A percentile compares a stretch with the other conserved stretches of the same genome.
Conservation (phyloP, 2,113 vertebrate species). For the Melanotaenia duboulayi region DNA sequence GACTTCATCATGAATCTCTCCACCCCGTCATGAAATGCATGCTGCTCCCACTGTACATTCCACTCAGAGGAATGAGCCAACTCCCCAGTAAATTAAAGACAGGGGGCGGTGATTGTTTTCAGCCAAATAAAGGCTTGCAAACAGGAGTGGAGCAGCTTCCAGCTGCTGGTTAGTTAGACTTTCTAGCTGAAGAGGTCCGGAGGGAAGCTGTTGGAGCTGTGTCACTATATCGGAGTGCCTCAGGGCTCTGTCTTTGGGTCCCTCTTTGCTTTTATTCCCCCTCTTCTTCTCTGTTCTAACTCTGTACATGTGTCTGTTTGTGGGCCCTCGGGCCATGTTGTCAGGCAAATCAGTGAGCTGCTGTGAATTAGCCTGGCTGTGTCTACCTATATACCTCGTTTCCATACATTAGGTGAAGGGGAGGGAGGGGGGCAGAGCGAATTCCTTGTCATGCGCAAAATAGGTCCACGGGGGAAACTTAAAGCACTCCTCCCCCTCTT, state of each 20-base stretch:
- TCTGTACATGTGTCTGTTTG: conserved; percentile 49
- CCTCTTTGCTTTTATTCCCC: conserved; percentile 31
- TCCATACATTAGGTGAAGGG: conserved; percentile 35
- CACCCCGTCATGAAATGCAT: conserved; percentile 75
- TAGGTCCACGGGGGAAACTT: conserved; percentile 63
- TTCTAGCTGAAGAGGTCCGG: background rate
- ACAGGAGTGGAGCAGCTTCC: conserved; percentile 23
- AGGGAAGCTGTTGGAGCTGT: conserved; percentile 33
- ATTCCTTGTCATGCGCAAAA: conserved; percentile 68
- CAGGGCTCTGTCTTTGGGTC: conserved; percentile 64
- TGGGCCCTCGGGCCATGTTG: conserved; percentile 71
- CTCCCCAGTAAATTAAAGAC: conserved; percentile 63
- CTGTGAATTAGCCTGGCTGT: conserved; percentile 55
- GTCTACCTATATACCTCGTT: conserved; percentile 58
- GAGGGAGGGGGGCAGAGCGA: conserved; percentile 22
- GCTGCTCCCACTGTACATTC: conserved; percentile 77
- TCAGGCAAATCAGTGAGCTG: conserved; percentile 70
- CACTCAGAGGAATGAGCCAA: conserved; percentile 71
- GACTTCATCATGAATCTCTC: conserved; percentile 53
- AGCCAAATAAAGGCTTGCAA: conserved; percentile 50
- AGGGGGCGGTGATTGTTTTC: conserved; percentile 49
- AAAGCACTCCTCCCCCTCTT: conserved; percentile 36
- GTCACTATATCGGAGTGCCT: conserved; percentile 63
- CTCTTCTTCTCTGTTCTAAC: conserved; percentile 29
- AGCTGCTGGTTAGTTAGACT: conserved; percentile 25